Evolutionary conservation across 35 echinoderm and acorn worm genomes (phyloP).

Genomic region (Ophiothrix spiculata): DNA sequence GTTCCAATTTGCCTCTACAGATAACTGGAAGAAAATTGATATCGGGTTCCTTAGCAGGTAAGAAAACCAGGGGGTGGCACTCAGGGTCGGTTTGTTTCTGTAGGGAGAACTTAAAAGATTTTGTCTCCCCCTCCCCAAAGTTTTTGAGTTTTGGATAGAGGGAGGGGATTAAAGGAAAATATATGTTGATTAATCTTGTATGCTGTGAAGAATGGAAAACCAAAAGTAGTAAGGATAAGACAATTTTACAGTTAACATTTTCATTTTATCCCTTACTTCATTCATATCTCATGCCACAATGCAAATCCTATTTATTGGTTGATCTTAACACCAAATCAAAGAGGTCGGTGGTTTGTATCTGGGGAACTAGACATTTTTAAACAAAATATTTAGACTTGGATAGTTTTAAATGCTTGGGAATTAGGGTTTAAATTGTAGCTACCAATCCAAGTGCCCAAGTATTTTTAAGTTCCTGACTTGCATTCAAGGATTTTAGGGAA

Average conservation of each 20-base stretch:
- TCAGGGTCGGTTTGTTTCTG: background rate
- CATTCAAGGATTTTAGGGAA: no score
- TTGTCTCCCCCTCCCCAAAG: background rate
- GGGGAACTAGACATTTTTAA: no score
- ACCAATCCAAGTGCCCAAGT: background rate
- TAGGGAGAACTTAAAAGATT: background rate
- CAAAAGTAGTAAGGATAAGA: no score
- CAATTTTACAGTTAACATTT: no score
- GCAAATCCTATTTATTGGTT: no score
- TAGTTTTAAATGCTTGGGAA: background rate
- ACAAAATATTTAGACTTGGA: no score
- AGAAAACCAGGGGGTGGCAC: background rate
- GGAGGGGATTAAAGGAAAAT: no score
- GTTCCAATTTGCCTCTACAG: conserved; percentile 13
- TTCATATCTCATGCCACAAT: no score
- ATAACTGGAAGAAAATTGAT: conserved; percentile 76
- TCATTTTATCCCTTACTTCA: no score
- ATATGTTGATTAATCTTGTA: background rate
- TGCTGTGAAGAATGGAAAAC: background rate
- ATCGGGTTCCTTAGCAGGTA: conserved; percentile 92
- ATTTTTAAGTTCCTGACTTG: background rate
- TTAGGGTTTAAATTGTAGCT: background rate
- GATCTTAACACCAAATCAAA: no score
- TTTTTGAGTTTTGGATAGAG: background rate
- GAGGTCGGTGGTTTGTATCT: no score